These are phyloP conservation scores for Philopedon plagiatum DNA, from an alignment of 2,888 invertebrate species.

Conservation along the genomic window DNA sequence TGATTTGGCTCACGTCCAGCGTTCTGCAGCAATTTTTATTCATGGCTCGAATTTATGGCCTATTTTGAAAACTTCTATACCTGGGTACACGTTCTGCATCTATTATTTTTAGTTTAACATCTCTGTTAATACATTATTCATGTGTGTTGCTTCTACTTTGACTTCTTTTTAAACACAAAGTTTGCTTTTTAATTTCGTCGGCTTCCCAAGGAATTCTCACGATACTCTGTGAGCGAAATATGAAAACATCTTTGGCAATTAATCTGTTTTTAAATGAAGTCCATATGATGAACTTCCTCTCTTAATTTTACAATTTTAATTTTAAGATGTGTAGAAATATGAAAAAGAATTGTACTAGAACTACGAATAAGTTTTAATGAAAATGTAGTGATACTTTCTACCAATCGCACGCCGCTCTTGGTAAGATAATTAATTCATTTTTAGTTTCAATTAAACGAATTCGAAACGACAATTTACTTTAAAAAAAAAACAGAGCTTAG, in stretches of 20 bases:
- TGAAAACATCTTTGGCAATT: neutral
- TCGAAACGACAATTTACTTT: too few species aligned
- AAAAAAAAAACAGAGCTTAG: too few species aligned
- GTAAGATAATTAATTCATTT: too few species aligned
- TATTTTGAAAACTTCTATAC: constrained; percentile 46
- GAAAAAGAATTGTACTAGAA: too few species aligned
- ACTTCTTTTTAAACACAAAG: constrained; percentile 22
- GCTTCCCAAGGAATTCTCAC: neutral
- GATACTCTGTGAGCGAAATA: neutral
- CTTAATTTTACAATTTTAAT: too few species aligned
- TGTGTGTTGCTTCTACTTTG: constrained; percentile 8
- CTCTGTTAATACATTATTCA: constrained; percentile 43
- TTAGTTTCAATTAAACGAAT: too few species aligned
- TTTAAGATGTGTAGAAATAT: too few species aligned
- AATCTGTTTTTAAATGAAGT: too few species aligned
- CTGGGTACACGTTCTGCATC: constrained; percentile 41
- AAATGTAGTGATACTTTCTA: too few species aligned
- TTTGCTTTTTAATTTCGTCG: neutral
- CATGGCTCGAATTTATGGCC: constrained; percentile 42
- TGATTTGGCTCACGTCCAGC: constrained; percentile 43
- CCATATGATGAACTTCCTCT: too few species aligned
- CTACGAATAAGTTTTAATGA: too few species aligned
- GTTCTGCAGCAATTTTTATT: constrained; percentile 43
- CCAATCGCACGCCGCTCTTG: too few species aligned
- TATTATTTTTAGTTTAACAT: constrained; percentile 46